phyloP scores from a whole-genome alignment of 1,140 invertebrate species.

The Aphidius gifuensis region DNA sequence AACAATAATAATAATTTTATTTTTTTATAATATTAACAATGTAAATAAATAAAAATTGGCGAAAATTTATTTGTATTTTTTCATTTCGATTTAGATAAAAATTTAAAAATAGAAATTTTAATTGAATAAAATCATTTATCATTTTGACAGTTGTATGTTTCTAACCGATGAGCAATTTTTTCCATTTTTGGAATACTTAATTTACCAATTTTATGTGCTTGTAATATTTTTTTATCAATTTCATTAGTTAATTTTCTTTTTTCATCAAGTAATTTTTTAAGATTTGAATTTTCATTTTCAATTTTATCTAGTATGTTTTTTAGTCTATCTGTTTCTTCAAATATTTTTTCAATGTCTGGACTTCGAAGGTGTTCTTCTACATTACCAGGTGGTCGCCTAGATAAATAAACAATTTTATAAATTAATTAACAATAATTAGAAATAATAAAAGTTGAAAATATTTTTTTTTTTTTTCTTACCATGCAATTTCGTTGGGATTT shows the following conservation, averaged over 20 bases:
- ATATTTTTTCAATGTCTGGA: conserved; percentile 33
- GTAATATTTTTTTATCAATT: conserved; percentile 18
- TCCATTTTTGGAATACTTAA: conserved; percentile 24
- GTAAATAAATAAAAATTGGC: no score
- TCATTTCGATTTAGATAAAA: no score
- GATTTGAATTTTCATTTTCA: conserved; percentile 34
- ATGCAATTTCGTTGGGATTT: conserved; percentile 26
- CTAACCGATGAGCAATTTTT: conserved; percentile 22
- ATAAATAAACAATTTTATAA: conserved; percentile 8
- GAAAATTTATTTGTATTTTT: no score
- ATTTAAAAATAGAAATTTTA: no score
- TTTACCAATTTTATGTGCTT: conserved; percentile 23
- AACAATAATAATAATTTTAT: no score
- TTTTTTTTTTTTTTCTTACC: conserved; percentile 27
- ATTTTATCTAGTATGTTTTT: conserved; percentile 27
- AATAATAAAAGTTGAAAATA: background rate
- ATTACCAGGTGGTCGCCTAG: conserved; percentile 44
- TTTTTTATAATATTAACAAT: no score
- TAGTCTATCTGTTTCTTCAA: conserved; percentile 30
- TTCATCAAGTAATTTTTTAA: conserved; percentile 29
- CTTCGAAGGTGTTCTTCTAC: conserved; percentile 38
- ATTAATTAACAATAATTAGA: background rate
- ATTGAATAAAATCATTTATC: no score
- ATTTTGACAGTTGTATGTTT: conserved; percentile 2
- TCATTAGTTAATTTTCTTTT: conserved; percentile 25